Percentiles rank a stretch among this genome's conserved stretches.
These are phyloP conservation scores for Coptodon rendalli DNA, from an alignment of 2,113 vertebrate genomes.

Conservation along the genomic window DNA sequence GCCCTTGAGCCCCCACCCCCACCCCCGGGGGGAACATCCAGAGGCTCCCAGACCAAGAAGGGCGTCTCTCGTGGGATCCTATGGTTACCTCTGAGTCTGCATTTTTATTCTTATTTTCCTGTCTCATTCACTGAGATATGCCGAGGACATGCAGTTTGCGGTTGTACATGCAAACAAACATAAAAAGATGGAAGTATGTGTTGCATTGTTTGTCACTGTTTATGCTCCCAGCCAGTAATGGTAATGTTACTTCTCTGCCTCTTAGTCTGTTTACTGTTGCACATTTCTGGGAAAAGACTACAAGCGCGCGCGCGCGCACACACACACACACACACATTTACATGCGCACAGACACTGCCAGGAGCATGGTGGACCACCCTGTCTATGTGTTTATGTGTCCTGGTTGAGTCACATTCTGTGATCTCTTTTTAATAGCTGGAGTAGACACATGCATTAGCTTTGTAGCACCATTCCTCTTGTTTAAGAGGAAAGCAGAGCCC, in stretches of 20 bases:
- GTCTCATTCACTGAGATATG: constrained; percentile 1
- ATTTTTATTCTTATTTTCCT: not conserved
- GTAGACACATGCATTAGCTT: constrained; percentile 49
- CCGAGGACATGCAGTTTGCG: constrained; percentile 6
- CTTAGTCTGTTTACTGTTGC: constrained; percentile 63
- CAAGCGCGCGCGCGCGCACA: not conserved
- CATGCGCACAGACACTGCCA: not conserved
- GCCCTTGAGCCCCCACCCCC: constrained; percentile 19
- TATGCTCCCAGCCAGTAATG: constrained; percentile 46
- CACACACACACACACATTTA: not conserved
- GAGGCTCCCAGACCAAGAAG: constrained; percentile 37
- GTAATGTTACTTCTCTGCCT: constrained; percentile 57
- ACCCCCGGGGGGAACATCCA: constrained; percentile 16
- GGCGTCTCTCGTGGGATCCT: constrained; percentile 19
- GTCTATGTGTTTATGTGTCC: constrained; percentile 61
- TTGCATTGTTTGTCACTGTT: constrained; percentile 50
- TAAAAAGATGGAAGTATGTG: not conserved
- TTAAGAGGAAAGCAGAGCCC: constrained; percentile 29
- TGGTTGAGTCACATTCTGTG: constrained; percentile 64
- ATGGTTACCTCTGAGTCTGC: constrained; percentile 9
- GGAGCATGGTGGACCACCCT: constrained; percentile 63
- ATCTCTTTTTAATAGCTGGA: constrained; percentile 62
- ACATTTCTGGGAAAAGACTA: constrained; percentile 51
- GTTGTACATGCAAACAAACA: constrained; percentile 2
- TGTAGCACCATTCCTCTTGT: constrained; percentile 46